Base-by-base conservation (phyloP, 2,113 vertebrate species). In the Naja naja region DNA sequence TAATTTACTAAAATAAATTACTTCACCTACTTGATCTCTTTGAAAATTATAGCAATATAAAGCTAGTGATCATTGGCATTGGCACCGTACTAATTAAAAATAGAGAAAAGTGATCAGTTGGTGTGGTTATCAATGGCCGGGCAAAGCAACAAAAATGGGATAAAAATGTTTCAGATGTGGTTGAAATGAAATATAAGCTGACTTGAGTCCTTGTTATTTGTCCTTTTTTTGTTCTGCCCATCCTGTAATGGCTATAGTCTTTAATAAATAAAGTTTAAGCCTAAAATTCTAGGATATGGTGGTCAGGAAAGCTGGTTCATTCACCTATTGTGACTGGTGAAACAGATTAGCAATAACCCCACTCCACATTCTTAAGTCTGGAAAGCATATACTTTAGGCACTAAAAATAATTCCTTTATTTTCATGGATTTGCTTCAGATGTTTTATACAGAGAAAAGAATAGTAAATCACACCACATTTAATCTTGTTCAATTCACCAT, bases 341-440 rank as follows among this genome's bases (percentile, higher is more conserved):
- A 49, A 34, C 16, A 64, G 23, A 64, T 92, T 52, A 64, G 30
- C 45, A 87, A 88, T 49, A 87, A 20, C 7, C 69, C 16, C 16
- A 39, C 6, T 11, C 34, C 34, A 34, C 45, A 91, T n/a, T 52
- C 56, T 49, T 87, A 64, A 64, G 30, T 64, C 56, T 87, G 47
- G 49, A 69, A 88, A 52, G 23, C 6, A 20, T 92, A 87, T 58
- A 69, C 30, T 88, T 91, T 89, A 93, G 60, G 9, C 87, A 90
- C 91, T 47, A 89, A 94, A 92, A 95, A 90, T 85, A 43, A 89
- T 93, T 95, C 94, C 94, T 93, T 92, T 89, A 60, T 55, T 95
- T 95, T 92, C 95, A 96, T 3, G 91, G 91, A 93, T 96, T 94
- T 95, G 91, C 91, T 94, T 94, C 91, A 54, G 56, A 56, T 94